phyloP scores from a whole-genome alignment of 2,888 invertebrate species.

The Pterobdella sp. region DNA sequence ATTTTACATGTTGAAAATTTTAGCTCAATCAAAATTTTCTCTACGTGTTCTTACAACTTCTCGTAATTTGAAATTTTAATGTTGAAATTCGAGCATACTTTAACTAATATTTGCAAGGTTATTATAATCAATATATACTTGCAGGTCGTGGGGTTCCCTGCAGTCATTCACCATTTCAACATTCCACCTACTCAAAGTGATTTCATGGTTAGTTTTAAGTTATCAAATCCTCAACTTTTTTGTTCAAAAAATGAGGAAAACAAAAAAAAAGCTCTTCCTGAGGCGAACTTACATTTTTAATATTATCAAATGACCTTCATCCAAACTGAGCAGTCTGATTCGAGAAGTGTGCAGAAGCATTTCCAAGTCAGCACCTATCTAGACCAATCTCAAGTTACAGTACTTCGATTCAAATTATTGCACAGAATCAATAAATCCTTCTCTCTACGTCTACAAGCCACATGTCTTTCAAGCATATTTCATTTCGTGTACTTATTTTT shows the following conservation, averaged over 20 bases:
- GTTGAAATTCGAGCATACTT: too few species aligned
- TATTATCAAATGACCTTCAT: not conserved
- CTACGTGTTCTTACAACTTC: not conserved
- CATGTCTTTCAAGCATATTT: too few species aligned
- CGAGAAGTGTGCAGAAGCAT: not conserved
- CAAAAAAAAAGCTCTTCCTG: too few species aligned
- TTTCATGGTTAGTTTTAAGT: too few species aligned
- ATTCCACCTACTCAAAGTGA: constrained; percentile 18
- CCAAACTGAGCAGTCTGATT: constrained; percentile 10
- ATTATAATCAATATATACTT: not conserved
- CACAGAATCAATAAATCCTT: too few species aligned
- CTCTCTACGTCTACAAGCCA: too few species aligned
- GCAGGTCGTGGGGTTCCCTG: constrained; percentile 5
- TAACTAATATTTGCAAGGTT: too few species aligned
- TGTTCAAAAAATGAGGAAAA: too few species aligned
- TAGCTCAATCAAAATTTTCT: not conserved
- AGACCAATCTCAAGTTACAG: not conserved
- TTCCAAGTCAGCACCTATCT: constrained; percentile 21
- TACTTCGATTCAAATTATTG: not conserved
- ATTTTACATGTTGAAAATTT: too few species aligned
- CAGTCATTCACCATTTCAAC: constrained; percentile 10
- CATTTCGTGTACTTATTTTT: too few species aligned
- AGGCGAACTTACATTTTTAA: constrained; percentile 6
- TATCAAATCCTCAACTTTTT: too few species aligned
- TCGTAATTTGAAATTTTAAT: too few species aligned